Percentiles rank a stretch among this genome's conserved stretches.
phyloP scores from a whole-genome alignment of 2,888 invertebrate species.

The Apoda limacodes region DNA sequence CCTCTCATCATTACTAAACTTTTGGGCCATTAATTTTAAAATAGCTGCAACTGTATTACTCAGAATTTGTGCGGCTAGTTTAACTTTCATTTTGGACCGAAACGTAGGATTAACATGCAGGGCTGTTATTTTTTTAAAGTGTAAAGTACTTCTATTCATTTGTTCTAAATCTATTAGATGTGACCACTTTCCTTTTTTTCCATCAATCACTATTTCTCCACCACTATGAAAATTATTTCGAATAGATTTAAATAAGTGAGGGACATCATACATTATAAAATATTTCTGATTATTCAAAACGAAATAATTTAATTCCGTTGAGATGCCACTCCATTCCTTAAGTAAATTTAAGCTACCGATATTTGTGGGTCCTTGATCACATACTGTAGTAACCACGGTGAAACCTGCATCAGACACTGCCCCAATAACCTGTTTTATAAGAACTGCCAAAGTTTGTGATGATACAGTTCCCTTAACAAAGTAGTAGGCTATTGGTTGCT shows the following conservation, averaged over 20 bases:
- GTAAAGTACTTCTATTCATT: conserved; percentile 1
- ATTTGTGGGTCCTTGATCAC: too few species aligned
- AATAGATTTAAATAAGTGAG: too few species aligned
- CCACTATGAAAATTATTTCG: too few species aligned
- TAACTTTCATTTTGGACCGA: conserved; percentile 12
- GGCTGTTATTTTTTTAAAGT: conserved; percentile 7
- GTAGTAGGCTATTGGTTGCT: conserved; percentile 13
- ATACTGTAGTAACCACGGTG: too few species aligned
- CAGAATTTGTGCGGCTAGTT: conserved; percentile 12
- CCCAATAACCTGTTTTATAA: conserved; percentile 8
- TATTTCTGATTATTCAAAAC: too few species aligned
- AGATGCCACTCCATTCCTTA: conserved; percentile 1
- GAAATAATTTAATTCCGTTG: too few species aligned
- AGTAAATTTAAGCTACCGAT: conserved; percentile 6
- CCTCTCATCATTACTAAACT: background rate
- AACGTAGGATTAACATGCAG: conserved; percentile 7
- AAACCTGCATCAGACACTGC: conserved; percentile 4
- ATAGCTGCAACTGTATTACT: conserved; percentile 12
- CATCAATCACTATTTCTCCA: too few species aligned
- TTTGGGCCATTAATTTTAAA: conserved; percentile 4
- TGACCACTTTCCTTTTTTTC: too few species aligned
- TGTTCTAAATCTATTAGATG: too few species aligned
- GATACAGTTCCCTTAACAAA: too few species aligned
- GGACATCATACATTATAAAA: too few species aligned
- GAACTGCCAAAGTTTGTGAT: too few species aligned